Evolutionary conservation across 2,888 invertebrate genomes (phyloP), one percentile per base, ranked within the genome.

Genomic region (Zaprionus obscuricornis): DNA sequence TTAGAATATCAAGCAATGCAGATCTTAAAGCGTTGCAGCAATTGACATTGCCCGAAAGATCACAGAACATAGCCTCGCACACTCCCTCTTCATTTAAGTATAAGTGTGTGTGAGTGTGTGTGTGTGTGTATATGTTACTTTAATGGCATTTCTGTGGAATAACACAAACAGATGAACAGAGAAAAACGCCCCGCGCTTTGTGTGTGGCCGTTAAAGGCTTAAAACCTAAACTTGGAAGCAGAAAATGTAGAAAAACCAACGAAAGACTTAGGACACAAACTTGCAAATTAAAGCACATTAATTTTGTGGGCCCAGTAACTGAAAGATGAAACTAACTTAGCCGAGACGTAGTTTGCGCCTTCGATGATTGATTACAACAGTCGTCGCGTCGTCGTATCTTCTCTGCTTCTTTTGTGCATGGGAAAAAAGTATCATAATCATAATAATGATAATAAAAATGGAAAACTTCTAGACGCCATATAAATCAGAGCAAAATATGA

Each of bases 401-500:
- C 51, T 46, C 31, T 27, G 40, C 54, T 18, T 55, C 52, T 72
- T 65, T 72, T 76, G 73, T 57, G 78, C 84, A 63, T 79, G 79
- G 82, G 83, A 81, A 85, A 65, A 65, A 62, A 68, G 71, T 51
- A 76, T 79, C 81, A 73, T 73, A 79, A 84, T 79, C 77, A 81
- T 74, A 81, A 85, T 85, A 79, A 85, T 85, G 70, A 83, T 83
- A 85, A 82, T 82, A 82, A 82, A 81, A 81, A 81, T 81, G 85
- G 81, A 85, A 81, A 81, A 83, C 83, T 85, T 82, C 85, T 82
- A 82, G 81, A 82, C 81, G 81, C 81, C 81, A 82, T 82, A 82
- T 82, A 82, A 82, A 82, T 82, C 81, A 82, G 81, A 85, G 85
- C 81, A 82, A n/a, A 82, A 82, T 82, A 82, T 85, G 81, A 82